Evolutionary conservation across 2,113 vertebrate genomes (phyloP).

Genomic region (Takifugu flavidus): DNA sequence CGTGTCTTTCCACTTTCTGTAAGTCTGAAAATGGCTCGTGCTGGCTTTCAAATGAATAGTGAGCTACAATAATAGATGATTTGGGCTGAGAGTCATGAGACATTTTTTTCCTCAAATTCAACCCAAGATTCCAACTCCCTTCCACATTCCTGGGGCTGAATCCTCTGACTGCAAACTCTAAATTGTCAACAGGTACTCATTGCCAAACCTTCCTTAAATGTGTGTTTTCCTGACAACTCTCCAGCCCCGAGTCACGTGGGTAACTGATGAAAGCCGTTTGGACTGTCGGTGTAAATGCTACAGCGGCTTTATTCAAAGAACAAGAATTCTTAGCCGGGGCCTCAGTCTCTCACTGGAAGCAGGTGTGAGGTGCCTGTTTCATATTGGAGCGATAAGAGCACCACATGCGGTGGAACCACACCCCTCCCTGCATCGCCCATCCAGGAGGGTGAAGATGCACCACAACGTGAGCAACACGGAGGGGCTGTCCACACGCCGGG

Average conservation of each 20-base stretch:
- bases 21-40: background rate
- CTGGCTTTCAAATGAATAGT: background rate
- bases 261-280: too few species aligned
- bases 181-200: background rate
- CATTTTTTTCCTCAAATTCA: too few species aligned
- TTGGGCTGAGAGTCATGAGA: too few species aligned
- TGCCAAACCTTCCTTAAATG: background rate
- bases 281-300: too few species aligned
- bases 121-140: background rate
- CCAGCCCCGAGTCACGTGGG: too few species aligned
- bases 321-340: slow-evolving; percentile 24
- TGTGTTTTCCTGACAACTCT: background rate
- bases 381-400: slow-evolving; percentile 42
- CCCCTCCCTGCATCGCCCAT: background rate
- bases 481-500: slow-evolving; percentile 29
- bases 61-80: background rate
- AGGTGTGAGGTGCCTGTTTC: too few species aligned
- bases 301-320: background rate
- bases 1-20: too few species aligned
- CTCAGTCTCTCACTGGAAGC: slow-evolving; percentile 39
- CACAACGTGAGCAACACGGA: slow-evolving; percentile 53
- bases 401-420: slow-evolving; percentile 3
- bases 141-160: slow-evolving; percentile 3
- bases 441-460: slow-evolving; percentile 16
- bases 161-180: too few species aligned